Base-by-base conservation (phyloP, 2,113 vertebrate species). In the Conger conger region DNA sequence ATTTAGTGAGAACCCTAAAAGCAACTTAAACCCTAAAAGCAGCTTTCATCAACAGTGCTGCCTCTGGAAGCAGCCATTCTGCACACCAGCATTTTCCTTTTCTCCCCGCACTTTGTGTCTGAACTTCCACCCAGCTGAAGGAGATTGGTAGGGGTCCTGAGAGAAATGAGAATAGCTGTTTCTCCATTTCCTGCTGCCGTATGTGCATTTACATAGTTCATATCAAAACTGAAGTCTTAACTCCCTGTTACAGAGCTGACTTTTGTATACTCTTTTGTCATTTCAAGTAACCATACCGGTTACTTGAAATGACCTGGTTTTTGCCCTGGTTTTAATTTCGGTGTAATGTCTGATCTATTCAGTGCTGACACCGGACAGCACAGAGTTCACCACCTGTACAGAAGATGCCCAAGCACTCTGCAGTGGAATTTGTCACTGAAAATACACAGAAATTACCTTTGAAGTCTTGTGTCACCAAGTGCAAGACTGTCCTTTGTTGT, bases 281-380 rank as follows among this genome's bases (percentile, higher is more conserved):
- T 89, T 87, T 83, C 80, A 87, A 86, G 53, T 86, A 84, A 73
- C 27, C 42, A 37, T 37, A 20, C 82, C n/a, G n/a, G n/a, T n/a
- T n/a, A n/a, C n/a, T n/a, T n/a, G n/a, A n/a, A n/a, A n/a, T n/a
- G n/a, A 85, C 86, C 78, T 87, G 20, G n/a, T 68, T n/a, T 68
- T 68, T n/a, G 3, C 20, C n/a, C 68, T 87, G 83, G 17, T 86
- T 35, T 90, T 86, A 79, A 90, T 86, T 60, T 87, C 87, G 83
- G 82, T 84, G 82, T 77, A 11, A 60, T 79, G 78, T 77, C 23
- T 38, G 80, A 37, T 86, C 78, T 84, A 82, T 80, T 86, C 87
- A 53, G 78, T 35, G 78, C 38, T 88, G 87, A 88, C 85, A 89
- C 87, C 83, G 82, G 86, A 88, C 86, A 88, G 86, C 79, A n/a